A percentile compares a stretch with the other conserved stretches of the same genome.
These are phyloP conservation scores for Bombylius major DNA, from an alignment of 2,888 invertebrate species.

Conservation along the genomic window DNA sequence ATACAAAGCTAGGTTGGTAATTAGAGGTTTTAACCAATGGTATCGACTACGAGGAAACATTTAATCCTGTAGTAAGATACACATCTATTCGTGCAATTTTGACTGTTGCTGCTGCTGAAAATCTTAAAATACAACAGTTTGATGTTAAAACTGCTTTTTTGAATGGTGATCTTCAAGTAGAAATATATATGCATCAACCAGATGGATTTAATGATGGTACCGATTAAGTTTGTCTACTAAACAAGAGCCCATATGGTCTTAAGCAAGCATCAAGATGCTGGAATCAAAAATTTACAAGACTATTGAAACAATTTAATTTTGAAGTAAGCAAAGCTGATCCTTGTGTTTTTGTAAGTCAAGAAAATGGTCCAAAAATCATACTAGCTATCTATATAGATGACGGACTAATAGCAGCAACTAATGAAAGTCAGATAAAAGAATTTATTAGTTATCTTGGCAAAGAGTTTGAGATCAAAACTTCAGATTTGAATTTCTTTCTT, in stretches of 20 bases:
- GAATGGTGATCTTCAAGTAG: conserved; percentile 13
- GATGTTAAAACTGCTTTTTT: conserved; percentile 16
- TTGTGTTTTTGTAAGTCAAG: conserved; percentile 18
- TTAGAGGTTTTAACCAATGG: conserved; percentile 20
- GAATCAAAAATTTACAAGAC: too few relatives aligned
- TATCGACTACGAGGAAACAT: conserved; percentile 23
- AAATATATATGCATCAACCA: conserved; percentile 13
- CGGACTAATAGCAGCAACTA: conserved; percentile 15
- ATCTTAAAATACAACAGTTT: conserved; percentile 15
- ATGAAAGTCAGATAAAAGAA: conserved; percentile 6
- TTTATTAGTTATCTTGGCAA: conserved; percentile 7
- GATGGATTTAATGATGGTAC: too few relatives aligned
- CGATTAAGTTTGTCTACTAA: conserved; percentile 10
- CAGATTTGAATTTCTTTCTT: conserved; percentile 11
- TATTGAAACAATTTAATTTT: too few relatives aligned
- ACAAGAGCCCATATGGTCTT: too few relatives aligned
- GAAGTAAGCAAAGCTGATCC: conserved; percentile 17
- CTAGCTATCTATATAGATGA: too few relatives aligned
- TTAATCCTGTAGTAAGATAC: conserved; percentile 22
- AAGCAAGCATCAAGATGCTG: too few relatives aligned
- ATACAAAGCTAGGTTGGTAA: conserved; percentile 23
- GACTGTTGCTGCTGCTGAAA: conserved; percentile 8
- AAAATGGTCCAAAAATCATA: conserved; percentile 13
- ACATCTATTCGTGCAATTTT: conserved; percentile 18
- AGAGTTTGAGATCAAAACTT: too few relatives aligned